Percentiles rank a stretch among this genome's conserved stretches.
These are phyloP conservation scores for Chorisops tibialis DNA, from an alignment of 2,888 invertebrate species.

Conservation along the genomic window DNA sequence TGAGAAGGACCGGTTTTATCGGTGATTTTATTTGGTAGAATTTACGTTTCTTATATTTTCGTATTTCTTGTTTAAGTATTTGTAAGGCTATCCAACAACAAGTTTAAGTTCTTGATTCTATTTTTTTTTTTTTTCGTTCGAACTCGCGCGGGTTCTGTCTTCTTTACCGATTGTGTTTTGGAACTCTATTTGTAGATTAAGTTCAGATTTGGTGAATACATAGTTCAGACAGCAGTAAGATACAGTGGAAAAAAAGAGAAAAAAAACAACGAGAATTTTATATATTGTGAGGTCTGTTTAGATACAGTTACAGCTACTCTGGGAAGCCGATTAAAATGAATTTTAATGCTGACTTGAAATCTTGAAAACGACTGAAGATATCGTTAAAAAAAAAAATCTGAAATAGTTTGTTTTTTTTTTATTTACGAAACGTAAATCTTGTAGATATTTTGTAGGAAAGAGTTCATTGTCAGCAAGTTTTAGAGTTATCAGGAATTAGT, in stretches of 20 bases:
- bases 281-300: conserved; percentile 9
- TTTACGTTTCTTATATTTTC: neutral
- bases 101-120: neutral
- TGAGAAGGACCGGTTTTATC: neutral
- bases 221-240: too few species aligned
- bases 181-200: too few species aligned
- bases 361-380: neutral
- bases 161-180: too few species aligned
- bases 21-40: conserved; percentile 6
- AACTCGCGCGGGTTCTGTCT: too few species aligned
- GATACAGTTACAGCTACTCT: conserved; percentile 21
- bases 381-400: neutral
- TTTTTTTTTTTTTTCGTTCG: neutral
- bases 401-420: neutral
- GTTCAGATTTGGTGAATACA: too few species aligned
- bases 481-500: conserved; percentile 5
- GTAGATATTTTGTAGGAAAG: neutral
- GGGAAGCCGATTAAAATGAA: conserved; percentile 18
- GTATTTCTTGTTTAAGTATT: neutral
- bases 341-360: conserved; percentile 5
- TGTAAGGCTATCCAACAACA: neutral
- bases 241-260: too few species aligned
- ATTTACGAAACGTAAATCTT: neutral
- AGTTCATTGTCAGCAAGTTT: conserved; percentile 14
- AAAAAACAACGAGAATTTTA: too few species aligned